Conservation (phyloP, 2,797 vertebrate species). For the Babyrousa celebensis region DNA sequence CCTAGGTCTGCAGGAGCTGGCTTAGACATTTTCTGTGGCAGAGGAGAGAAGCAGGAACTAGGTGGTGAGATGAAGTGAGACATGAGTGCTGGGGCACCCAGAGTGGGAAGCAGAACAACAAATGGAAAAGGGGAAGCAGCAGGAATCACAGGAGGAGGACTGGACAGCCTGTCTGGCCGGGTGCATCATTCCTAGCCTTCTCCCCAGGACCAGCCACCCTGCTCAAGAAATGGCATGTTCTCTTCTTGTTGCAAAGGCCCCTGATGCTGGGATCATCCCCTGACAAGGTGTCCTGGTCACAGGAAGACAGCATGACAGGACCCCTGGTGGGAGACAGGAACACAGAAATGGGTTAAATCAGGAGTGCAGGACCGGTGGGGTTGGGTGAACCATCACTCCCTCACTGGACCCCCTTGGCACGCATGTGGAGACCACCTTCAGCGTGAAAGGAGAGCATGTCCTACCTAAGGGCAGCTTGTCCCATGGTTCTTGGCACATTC, state of each 20-base stretch:
- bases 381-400: background rate
- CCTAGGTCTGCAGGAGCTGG: too few species aligned
- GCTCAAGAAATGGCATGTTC: background rate
- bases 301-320: slow-evolving; percentile 70
- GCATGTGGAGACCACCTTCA: background rate
- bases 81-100: background rate
- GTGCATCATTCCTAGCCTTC: background rate
- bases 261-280: background rate
- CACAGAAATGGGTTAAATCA: background rate
- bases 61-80: background rate
- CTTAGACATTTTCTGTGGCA: background rate
- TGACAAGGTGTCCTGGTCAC: slow-evolving; percentile 5
- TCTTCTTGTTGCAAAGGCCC: slow-evolving; percentile 49
- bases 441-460: background rate
- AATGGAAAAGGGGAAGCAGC: background rate
- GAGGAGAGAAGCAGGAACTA: background rate
- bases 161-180: background rate
- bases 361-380: background rate
- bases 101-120: background rate
- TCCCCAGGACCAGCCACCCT: background rate
- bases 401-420: background rate
- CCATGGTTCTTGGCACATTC: background rate
- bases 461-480: accelerated
- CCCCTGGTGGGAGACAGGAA: slow-evolving; percentile 65
- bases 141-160: background rate